Evolutionary conservation across 2,113 vertebrate genomes (phyloP), one percentile per base, ranked within the genome.

Genomic region (Monopterus albus): DNA sequence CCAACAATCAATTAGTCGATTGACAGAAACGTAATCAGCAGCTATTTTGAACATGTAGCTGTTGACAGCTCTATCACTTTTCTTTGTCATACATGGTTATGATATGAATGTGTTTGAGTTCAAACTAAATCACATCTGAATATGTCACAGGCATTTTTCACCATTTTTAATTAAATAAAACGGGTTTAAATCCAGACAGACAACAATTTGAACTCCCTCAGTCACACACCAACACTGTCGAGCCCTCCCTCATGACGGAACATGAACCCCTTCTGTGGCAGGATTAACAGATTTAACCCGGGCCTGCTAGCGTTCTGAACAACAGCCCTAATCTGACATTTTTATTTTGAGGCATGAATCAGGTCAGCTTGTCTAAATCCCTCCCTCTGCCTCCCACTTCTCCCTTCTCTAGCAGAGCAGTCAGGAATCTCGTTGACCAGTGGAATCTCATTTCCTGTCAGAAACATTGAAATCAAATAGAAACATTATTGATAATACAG

Each of bases 351-450:
- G 68, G 69, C 39, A 43, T 64, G 51, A 93, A 91, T 88, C 74
- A 89, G 91, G 91, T 92, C 92, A 93, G 9, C 42, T 31, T 36
- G 26, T 72, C 56, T 82, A 91, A 89, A n/a, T 91, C 88, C 75
- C 26, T 7, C 28, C 15, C 1, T 21, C 29, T 51, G 25, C 23
- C 1, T 17, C 15, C 21, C 45, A 21, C 6, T 3, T 3, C n/a
- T 13, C 3, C 1, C 40, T 15, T 31, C 43, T 1, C 9, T 17
- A 45, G 18, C 39, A 63, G 53, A 68, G 13, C 39, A 9, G 28
- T 52, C 35, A 15, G 14, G 35, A 57, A 60, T n/a, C 64, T 40
- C 9, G 28, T 29, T 23, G 53, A 66, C 67, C 75, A 23, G 18
- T 49, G 56, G 51, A 53, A 58, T 51, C 43, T 63, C 6, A 4